Conservation (phyloP, 2,113 vertebrate genomes). For the Zosterops pallidus region DNA sequence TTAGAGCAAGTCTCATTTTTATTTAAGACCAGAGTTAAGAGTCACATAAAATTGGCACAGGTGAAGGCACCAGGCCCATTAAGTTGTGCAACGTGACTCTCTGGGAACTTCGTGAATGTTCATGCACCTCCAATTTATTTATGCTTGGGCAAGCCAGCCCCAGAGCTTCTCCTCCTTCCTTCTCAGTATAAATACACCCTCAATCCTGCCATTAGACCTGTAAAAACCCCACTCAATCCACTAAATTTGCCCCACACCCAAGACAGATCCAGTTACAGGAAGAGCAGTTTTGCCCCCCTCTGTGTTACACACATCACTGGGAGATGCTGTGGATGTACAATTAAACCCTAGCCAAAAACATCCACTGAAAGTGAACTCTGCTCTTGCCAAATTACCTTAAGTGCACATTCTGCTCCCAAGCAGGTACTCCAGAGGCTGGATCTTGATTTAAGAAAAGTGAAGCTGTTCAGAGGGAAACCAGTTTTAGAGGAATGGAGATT, state of each 20-base stretch:
- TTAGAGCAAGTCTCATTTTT: conserved; percentile 50
- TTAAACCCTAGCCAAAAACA: neutral
- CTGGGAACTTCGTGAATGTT: conserved; percentile 53
- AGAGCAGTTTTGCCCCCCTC: neutral
- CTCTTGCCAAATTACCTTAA: neutral
- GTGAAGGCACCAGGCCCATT: conserved; percentile 63
- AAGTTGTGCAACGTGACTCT: conserved; percentile 62
- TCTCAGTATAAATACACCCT: neutral
- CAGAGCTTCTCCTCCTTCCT: conserved; percentile 9
- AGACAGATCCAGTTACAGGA: neutral
- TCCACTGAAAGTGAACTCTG: neutral
- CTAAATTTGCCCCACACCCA: neutral
- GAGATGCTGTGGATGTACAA: neutral
- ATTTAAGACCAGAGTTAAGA: conserved; percentile 54
- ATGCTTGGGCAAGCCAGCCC: conserved; percentile 3
- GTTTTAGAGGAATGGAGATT: neutral
- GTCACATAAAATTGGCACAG: conserved; percentile 67
- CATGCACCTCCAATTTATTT: conserved; percentile 16
- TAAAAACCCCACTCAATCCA: neutral
- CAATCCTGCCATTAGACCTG: neutral
- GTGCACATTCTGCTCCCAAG: neutral
- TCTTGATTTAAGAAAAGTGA: neutral
- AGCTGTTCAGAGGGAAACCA: neutral
- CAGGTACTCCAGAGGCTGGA: neutral
- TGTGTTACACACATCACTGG: neutral